phyloP scores from a whole-genome alignment of 1,140 invertebrate species.

The Drosophila repletoides region DNA sequence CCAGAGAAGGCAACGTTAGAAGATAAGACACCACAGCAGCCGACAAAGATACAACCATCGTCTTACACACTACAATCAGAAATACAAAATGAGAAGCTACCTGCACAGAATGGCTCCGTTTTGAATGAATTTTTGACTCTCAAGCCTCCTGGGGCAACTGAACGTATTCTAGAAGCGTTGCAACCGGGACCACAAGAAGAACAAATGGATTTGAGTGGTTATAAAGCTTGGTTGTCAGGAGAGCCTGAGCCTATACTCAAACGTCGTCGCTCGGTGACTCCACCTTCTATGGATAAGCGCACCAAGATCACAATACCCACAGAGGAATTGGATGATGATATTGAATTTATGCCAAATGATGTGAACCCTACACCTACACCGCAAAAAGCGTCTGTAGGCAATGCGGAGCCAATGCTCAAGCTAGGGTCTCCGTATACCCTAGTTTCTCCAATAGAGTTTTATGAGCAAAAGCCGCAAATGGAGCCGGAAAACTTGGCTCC shows the following conservation, averaged over 20 bases:
- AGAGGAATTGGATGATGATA: constrained; percentile 37
- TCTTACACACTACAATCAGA: constrained; percentile 16
- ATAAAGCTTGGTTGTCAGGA: neutral
- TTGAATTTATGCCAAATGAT: constrained; percentile 26
- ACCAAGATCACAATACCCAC: neutral
- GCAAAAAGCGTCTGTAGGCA: too few species aligned
- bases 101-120: constrained; percentile 42
- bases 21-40: constrained; percentile 1
- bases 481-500: constrained; percentile 20
- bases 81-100: neutral
- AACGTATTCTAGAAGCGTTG: constrained; percentile 11
- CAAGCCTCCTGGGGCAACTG: constrained; percentile 17
- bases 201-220: constrained; percentile 6
- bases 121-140: constrained; percentile 57
- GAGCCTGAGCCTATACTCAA: constrained; percentile 23
- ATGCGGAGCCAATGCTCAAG: constrained; percentile 31
- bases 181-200: neutral
- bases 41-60: neutral
- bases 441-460: constrained; percentile 9
- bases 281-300: constrained; percentile 27
- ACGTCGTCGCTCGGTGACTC: constrained; percentile 51
- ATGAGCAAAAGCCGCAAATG: constrained; percentile 1
- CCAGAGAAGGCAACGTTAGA: constrained; percentile 43
- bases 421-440: constrained; percentile 47
- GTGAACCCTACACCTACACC: too few species aligned